These are phyloP conservation scores for Anoura caudifer DNA, from an alignment of 2,113 vertebrate species.

Conservation along the genomic window DNA sequence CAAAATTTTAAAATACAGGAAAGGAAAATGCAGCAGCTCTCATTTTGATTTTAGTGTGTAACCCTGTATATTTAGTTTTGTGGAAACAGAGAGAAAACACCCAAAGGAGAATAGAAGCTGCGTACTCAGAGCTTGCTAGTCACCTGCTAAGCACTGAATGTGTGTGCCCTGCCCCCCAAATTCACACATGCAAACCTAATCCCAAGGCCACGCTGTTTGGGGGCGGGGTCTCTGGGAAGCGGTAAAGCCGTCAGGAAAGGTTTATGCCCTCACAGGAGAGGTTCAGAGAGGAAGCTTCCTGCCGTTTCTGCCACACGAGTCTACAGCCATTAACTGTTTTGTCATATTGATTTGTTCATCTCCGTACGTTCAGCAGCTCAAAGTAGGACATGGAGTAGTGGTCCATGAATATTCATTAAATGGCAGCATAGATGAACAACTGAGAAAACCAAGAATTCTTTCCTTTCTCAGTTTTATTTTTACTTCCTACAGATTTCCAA, in stretches of 20 bases:
- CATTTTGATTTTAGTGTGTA: not conserved
- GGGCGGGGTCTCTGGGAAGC: not conserved
- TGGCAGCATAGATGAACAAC: not conserved
- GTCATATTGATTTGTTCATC: not conserved
- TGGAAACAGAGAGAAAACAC: not conserved
- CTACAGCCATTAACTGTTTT: not conserved
- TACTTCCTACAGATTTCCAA: not conserved
- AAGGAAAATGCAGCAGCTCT: not conserved
- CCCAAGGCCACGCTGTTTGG: not conserved
- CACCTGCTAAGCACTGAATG: not conserved
- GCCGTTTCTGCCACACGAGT: not conserved
- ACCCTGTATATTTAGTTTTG: not conserved
- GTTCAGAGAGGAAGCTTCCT: not conserved
- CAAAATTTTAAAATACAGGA: not conserved
- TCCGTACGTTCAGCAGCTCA: not conserved
- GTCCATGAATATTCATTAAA: not conserved
- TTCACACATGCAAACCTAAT: no score
- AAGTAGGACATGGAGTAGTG: fast-evolving
- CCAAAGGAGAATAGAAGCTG: not conserved
- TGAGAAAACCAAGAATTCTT: not conserved
- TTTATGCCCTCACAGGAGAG: not conserved
- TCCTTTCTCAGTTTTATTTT: not conserved
- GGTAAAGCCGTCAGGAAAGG: not conserved
- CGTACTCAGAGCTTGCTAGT: not conserved
- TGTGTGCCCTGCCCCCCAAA: not conserved